Evolutionary conservation across 2,113 vertebrate genomes (phyloP).

Genomic region (Ivindomyrus marchei): DNA sequence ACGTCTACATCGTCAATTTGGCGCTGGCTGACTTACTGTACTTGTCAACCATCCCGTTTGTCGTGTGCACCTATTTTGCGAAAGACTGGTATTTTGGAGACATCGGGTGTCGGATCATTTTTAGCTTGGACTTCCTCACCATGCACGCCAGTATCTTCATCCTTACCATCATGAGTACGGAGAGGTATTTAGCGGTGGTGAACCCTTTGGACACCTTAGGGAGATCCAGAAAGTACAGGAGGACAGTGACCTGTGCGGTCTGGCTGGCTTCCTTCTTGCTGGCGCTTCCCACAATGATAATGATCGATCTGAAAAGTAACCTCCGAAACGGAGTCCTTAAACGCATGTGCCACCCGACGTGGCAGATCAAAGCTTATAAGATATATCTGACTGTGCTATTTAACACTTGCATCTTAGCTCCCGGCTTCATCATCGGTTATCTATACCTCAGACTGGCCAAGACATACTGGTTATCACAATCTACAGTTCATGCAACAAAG

Average conservation of each 20-base stretch:
- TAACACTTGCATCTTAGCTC: conserved; percentile 44
- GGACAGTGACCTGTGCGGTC: conserved; percentile 32
- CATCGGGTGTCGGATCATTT: conserved; percentile 41
- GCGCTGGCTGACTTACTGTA: conserved; percentile 44
- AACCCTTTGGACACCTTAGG: conserved; percentile 43
- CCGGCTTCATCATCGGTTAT: conserved; percentile 42
- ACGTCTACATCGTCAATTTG: conserved; percentile 45
- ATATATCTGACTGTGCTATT: conserved; percentile 45
- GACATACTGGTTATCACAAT: conserved; percentile 45
- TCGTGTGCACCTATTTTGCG: conserved; percentile 42
- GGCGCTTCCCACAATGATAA: conserved; percentile 42
- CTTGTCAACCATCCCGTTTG: conserved; percentile 45
- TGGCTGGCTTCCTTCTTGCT: conserved; percentile 42
- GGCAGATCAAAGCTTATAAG: conserved; percentile 40
- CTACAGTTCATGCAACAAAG: conserved; percentile 20
- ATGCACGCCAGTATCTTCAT: conserved; percentile 41
- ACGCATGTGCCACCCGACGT: conserved; percentile 45
- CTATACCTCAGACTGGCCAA: conserved; percentile 39
- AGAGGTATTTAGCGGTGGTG: conserved; percentile 43
- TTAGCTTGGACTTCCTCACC: conserved; percentile 38
- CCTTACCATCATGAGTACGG: conserved; percentile 44
- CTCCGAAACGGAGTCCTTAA: conserved; percentile 35
- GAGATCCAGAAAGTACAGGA: conserved; percentile 33
- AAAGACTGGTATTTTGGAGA: conserved; percentile 46
- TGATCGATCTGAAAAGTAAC: conserved; percentile 38